phyloP scores from a whole-genome alignment of 2,797 vertebrate species.

The Rhinogobio ventralis region DNA sequence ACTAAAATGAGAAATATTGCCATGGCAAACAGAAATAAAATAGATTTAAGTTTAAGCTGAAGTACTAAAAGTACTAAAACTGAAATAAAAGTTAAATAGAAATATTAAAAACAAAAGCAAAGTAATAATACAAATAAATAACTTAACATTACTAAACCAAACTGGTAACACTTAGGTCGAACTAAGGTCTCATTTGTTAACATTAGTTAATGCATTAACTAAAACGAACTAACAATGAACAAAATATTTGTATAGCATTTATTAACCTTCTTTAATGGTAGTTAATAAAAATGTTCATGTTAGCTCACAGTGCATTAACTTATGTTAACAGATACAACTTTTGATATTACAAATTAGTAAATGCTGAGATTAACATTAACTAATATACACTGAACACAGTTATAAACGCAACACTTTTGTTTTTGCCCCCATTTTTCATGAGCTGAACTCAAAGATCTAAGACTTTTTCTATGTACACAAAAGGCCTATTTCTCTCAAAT shows the following conservation, averaged over 20 bases:
- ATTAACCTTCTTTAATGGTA: neutral
- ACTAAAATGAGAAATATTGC: too few relatives aligned
- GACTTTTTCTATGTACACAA: too few relatives aligned
- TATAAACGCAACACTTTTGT: too few relatives aligned
- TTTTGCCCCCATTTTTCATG: too few relatives aligned
- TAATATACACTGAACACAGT: too few relatives aligned
- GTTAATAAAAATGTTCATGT: neutral
- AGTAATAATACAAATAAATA: neutral
- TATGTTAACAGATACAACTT: neutral
- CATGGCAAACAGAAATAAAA: too few relatives aligned
- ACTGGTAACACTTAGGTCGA: neutral
- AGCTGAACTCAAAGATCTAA: too few relatives aligned
- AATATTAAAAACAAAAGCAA: too few relatives aligned
- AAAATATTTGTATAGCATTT: neutral
- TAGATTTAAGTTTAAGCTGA: too few relatives aligned
- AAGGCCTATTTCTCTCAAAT: too few relatives aligned
- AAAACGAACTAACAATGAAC: neutral
- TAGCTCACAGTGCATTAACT: neutral
- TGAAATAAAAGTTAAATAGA: too few relatives aligned
- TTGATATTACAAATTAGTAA: neutral
- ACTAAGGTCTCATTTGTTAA: neutral
- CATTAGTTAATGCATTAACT: neutral
- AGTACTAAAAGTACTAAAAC: too few relatives aligned
- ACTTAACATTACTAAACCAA: neutral
- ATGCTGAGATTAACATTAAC: neutral